These are phyloP conservation scores for Empidonax traillii DNA, from an alignment of 2,113 vertebrate species.

Conservation along the genomic window DNA sequence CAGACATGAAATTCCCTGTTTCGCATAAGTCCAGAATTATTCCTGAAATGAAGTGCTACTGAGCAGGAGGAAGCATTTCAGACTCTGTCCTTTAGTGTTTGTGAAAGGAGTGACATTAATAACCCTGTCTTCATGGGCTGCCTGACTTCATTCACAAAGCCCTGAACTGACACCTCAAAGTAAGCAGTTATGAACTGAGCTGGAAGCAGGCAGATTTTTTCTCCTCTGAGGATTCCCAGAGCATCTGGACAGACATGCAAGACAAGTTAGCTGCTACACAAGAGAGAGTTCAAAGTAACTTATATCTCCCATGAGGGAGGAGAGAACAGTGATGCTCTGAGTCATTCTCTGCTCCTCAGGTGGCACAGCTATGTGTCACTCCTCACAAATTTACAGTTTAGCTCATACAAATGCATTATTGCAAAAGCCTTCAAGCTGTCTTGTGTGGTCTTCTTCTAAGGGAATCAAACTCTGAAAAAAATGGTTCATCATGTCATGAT, in stretches of 20 bases:
- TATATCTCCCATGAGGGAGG: neutral
- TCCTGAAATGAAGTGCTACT: neutral
- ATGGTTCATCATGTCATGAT: neutral
- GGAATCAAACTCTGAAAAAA: neutral
- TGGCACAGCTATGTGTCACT: neutral
- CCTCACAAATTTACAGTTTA: neutral
- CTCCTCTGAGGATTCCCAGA: neutral
- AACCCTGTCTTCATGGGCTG: neutral
- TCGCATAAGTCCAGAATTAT: neutral
- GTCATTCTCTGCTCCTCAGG: neutral
- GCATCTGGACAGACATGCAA: slow-evolving; percentile 3
- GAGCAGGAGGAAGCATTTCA: neutral
- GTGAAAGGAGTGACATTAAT: neutral
- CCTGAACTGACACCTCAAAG: neutral
- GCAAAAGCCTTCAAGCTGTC: neutral
- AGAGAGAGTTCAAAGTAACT: slow-evolving; percentile 3
- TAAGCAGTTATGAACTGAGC: neutral
- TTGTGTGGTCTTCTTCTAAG: neutral
- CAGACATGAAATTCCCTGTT: neutral
- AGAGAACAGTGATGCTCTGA: neutral
- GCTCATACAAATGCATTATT: neutral
- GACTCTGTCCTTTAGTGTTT: neutral
- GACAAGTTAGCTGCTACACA: neutral
- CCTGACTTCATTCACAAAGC: neutral
- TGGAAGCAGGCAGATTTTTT: neutral